phyloP scores from a whole-genome alignment of 2,797 vertebrate species.

The Tadarida brasiliensis region DNA sequence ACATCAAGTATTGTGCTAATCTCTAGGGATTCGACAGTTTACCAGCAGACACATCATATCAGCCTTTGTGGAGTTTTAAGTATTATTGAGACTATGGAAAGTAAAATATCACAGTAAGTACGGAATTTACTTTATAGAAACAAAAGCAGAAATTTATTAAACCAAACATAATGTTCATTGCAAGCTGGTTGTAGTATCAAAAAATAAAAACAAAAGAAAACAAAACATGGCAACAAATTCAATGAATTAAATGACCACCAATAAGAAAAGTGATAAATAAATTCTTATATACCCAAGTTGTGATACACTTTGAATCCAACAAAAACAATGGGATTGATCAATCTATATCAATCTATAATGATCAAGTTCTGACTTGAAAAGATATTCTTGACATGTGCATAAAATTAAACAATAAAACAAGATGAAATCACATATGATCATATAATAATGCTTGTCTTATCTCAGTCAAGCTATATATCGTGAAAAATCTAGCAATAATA shows the following conservation, averaged over 20 bases:
- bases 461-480: too few relatives aligned
- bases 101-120: neutral
- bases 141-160: neutral
- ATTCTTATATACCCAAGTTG: neutral
- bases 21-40: neutral
- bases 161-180: constrained; percentile 4
- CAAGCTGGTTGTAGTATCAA: neutral
- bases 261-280: neutral
- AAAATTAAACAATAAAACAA: neutral
- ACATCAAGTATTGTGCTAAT: neutral
- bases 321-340: neutral
- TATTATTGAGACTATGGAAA: neutral
- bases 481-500: neutral
- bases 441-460: neutral
- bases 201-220: neutral
- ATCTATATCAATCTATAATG: neutral
- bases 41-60: neutral
- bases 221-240: neutral
- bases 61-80: neutral
- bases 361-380: neutral
- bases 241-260: neutral
- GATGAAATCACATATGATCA: neutral
- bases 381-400: neutral
- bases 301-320: neutral
- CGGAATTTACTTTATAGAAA: neutral